phyloP scores from a whole-genome alignment of 2,888 invertebrate species.

The Periphyllus acericola region DNA sequence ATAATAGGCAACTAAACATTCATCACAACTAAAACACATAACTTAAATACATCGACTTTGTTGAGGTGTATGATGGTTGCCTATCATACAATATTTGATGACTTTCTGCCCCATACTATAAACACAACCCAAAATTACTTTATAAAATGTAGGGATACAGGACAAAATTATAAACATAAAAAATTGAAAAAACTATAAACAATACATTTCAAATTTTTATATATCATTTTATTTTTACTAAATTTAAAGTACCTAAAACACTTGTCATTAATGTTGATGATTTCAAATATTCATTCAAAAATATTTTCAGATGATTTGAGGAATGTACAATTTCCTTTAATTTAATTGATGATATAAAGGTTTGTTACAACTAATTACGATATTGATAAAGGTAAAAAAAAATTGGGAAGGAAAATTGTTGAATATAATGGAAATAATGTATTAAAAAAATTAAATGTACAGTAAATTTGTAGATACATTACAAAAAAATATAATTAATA shows the following conservation, averaged over 20 bases:
- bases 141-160: no score
- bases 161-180: no score
- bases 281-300: neutral
- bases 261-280: neutral
- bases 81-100: no score
- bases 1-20: no score
- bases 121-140: no score
- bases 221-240: constrained; percentile 35
- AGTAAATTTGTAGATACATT: constrained; percentile 31
- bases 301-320: neutral
- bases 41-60: no score
- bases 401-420: neutral
- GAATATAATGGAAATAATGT: constrained; percentile 39
- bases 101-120: no score
- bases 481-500: constrained; percentile 42
- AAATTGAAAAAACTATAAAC: neutral
- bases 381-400: constrained; percentile 42
- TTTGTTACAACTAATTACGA: constrained; percentile 7
- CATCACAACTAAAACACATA: no score
- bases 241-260: constrained; percentile 17
- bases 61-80: no score
- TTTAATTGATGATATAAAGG: neutral
- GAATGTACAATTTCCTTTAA: constrained; percentile 53
- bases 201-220: neutral
- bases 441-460: constrained; percentile 31